Percentiles rank a stretch among this genome's conserved stretches.
Conservation (phyloP, 2,797 vertebrate species). For the Tapirus indicus region DNA sequence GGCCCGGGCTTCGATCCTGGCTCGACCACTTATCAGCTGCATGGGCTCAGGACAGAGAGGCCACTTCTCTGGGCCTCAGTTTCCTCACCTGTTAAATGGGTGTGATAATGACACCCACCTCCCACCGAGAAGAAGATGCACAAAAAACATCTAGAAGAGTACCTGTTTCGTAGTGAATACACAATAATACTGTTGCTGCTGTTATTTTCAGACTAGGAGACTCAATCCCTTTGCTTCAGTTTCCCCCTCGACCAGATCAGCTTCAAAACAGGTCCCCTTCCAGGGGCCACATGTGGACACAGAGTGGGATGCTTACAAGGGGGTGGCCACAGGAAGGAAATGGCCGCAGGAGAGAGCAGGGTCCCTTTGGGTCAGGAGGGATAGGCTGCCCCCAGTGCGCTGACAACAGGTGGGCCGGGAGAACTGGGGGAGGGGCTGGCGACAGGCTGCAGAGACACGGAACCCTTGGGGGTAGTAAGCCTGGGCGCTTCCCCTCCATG, state of each 20-base stretch:
- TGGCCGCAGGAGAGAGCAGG: not conserved
- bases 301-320: not conserved
- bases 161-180: fast-evolving
- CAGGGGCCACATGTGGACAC: not conserved
- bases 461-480: not conserved
- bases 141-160: not conserved
- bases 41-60: not conserved
- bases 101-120: not conserved
- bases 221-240: not conserved
- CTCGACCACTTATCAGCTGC: not conserved
- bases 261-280: not conserved
- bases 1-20: not conserved
- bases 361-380: not conserved
- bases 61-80: not conserved
- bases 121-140: not conserved
- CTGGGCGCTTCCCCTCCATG: not conserved
- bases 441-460: not conserved
- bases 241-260: not conserved
- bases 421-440: not conserved
- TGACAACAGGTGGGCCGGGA: not conserved
- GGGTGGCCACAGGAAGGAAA: not conserved
- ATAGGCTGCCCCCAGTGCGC: not conserved
- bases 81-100: slow-evolving; percentile 16
- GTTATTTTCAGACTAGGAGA: not conserved
- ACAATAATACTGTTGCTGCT: not conserved